Evolutionary conservation across 2,888 invertebrate genomes (phyloP), one percentile per base, ranked within the genome.

Genomic region (Nebria brevicollis): DNA sequence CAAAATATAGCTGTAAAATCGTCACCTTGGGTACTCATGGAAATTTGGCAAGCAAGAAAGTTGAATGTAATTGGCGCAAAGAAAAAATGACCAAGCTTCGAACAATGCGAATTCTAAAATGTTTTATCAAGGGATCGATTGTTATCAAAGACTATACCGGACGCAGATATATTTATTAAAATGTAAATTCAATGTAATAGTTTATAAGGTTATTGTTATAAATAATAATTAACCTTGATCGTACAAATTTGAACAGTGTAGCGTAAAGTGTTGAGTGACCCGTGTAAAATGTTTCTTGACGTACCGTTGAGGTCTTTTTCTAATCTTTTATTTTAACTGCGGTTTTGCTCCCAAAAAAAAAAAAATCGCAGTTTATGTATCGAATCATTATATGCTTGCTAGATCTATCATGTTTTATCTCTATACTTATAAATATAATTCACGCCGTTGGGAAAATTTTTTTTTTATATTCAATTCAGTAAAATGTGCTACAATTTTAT

Each of bases 271-370:
- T 70, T 26, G 25, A 34, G 25, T 70, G 70, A 70, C 20, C 25
- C 70, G 70, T 34, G 70, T 10, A 20, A 70, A 70, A 70, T 70
- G 70, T 70, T 25, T 70, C 70, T 34, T 70, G 70, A 70, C 70
- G 70, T 34, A 70, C 10, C 70, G 70, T 70, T 25, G 70, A 70
- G 34, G 34, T 70, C 70, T 54, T 54, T 54, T 54, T 54, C 54
- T 54, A 54, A 54, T 8, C 54, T 54, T 54, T 54, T 54, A 54
- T 54, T 13, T 54, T 54, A 54, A 54, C 54, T 54, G 54, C 54
- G 54, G 54, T 13, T 3, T 54, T 54, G 54, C 1, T 54, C 54
- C 8, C 54, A 54, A 54, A 7, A 7, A 7, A 7, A 7, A 7
- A 20, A 20, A 20, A 20, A 20, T 54, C 54, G 8, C 13, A 54